phyloP scores from a whole-genome alignment of 37 sponge, comb jelly and placozoan genomes.

The Chondrilla cf. caribensis region DNA sequence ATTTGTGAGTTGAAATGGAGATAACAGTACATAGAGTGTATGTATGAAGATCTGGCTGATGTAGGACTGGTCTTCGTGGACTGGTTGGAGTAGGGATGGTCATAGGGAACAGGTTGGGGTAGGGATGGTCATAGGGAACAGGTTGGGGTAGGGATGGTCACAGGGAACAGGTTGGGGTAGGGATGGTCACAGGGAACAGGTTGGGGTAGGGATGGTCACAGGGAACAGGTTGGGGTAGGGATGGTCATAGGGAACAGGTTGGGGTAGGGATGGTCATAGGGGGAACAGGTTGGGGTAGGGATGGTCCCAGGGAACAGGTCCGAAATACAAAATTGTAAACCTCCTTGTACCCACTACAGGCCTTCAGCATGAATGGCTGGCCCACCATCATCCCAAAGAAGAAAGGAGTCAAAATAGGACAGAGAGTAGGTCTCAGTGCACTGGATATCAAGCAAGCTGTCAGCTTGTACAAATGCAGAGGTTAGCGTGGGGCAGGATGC shows the following conservation, averaged over 20 bases:
- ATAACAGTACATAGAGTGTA: constrained; percentile 24
- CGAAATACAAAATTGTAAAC: constrained; percentile 5
- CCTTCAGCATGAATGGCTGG: constrained; percentile 34
- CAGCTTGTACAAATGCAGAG: constrained; percentile 49
- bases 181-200: too few relatives aligned
- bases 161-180: too few relatives aligned
- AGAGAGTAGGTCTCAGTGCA: constrained; percentile 42
- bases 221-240: too few relatives aligned
- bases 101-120: too few relatives aligned
- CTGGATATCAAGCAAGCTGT: constrained; percentile 64
- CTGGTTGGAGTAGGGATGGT: too few relatives aligned
- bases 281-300: background rate
- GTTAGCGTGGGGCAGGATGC: constrained; percentile 25
- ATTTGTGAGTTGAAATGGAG: constrained; percentile 31
- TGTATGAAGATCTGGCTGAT: too few relatives aligned
- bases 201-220: too few relatives aligned
- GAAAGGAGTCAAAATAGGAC: constrained; percentile 28
- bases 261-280: too few relatives aligned
- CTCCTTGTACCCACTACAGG: constrained; percentile 9
- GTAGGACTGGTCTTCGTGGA: too few relatives aligned
- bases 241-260: too few relatives aligned
- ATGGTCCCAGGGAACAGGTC: background rate
- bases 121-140: too few relatives aligned
- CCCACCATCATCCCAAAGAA: constrained; percentile 37
- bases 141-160: too few relatives aligned